phyloP scores from a whole-genome alignment of 2,797 vertebrate species.

The Ceyx erithaca region DNA sequence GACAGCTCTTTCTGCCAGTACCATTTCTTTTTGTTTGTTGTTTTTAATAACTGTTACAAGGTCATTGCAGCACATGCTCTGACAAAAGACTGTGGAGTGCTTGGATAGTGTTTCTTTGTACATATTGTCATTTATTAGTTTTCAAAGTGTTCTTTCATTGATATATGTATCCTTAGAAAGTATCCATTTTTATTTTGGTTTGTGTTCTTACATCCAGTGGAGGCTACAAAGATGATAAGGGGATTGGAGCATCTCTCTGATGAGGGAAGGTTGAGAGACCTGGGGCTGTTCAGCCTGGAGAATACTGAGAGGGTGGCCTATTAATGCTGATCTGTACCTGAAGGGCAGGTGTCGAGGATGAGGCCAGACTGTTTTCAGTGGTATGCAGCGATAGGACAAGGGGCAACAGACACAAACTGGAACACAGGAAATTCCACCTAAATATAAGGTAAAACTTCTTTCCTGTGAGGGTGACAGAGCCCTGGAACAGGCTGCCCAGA shows the following conservation, averaged over 20 bases:
- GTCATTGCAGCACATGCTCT: conserved; percentile 52
- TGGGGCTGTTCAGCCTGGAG: neutral
- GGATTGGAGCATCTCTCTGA: neutral
- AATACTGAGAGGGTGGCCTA: neutral
- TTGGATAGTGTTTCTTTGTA: conserved; percentile 65
- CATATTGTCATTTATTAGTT: conserved; percentile 58
- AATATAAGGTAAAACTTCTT: neutral
- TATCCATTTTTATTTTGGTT: neutral
- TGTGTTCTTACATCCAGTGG: neutral
- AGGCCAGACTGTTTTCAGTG: neutral
- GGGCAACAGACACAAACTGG: neutral
- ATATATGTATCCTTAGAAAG: conserved; percentile 55
- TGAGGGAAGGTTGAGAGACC: neutral
- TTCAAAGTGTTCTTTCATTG: conserved; percentile 52
- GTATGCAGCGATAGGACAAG: neutral
- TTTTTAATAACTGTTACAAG: conserved; percentile 54
- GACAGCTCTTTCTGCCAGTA: conserved; percentile 66
- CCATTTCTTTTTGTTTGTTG: conserved; percentile 36
- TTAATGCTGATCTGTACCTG: neutral
- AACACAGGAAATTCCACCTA: neutral
- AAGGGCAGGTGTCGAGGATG: neutral
- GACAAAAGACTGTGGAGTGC: conserved; percentile 61
- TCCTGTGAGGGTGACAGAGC: neutral
- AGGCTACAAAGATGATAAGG: neutral
- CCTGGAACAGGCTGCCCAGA: neutral